phyloP scores from a whole-genome alignment of 2,888 invertebrate species.

The Pediacus dermestoides region DNA sequence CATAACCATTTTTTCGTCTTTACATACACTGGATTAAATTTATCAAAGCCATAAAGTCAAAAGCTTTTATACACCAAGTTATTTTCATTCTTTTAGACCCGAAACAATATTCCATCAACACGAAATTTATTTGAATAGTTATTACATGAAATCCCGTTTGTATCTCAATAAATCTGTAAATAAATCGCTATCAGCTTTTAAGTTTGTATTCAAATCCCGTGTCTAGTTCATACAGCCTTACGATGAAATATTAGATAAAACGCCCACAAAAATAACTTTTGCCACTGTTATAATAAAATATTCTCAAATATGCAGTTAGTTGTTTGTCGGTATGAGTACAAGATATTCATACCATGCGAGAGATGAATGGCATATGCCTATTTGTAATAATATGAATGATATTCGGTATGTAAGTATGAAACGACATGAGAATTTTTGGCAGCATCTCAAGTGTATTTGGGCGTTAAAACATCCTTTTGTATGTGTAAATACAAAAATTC shows the following conservation, averaged over 20 bases:
- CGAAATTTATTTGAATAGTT: too few relatives aligned
- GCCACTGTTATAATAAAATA: not conserved
- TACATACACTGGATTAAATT: too few relatives aligned
- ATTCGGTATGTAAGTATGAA: conserved; percentile 2
- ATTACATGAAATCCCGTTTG: too few relatives aligned
- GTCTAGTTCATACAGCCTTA: too few relatives aligned
- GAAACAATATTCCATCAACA: too few relatives aligned
- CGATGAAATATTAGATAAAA: conserved; percentile 4
- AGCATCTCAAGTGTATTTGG: conserved; percentile 5
- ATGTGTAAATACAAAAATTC: not conserved
- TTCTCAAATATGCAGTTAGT: not conserved
- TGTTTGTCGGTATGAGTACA: not conserved
- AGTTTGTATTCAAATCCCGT: conserved; percentile 3
- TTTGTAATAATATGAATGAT: conserved; percentile 2
- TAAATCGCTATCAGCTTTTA: conserved; percentile 3
- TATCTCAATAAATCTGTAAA: conserved; percentile 4
- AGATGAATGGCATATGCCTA: conserved; percentile 2
- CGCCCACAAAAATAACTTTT: conserved; percentile 4
- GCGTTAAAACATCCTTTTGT: conserved; percentile 8
- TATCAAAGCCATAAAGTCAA: too few relatives aligned
- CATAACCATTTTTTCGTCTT: too few relatives aligned
- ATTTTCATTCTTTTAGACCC: too few relatives aligned
- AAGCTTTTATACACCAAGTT: too few relatives aligned
- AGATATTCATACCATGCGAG: too few relatives aligned
- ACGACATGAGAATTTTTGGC: conserved; percentile 3